These are phyloP conservation scores for Anarrhichthys ocellatus DNA, from an alignment of 2,113 vertebrate genomes.

Conservation along the genomic window DNA sequence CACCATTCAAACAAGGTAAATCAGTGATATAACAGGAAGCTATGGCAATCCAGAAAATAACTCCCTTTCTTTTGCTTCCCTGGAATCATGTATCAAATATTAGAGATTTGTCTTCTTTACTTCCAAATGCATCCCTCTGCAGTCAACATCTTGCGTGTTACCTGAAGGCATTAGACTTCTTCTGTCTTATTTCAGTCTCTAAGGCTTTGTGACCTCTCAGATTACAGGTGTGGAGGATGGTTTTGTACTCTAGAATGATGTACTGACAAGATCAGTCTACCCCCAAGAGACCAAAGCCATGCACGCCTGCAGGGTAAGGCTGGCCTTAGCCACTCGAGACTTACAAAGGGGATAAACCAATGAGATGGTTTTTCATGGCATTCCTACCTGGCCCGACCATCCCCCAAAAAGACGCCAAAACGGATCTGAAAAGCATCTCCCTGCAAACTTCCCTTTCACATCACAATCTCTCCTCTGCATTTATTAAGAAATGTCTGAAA, in stretches of 20 bases:
- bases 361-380: background rate
- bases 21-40: background rate
- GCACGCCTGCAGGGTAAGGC: constrained; percentile 59
- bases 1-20: constrained; percentile 43
- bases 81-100: constrained; percentile 48
- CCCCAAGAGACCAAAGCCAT: constrained; percentile 32
- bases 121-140: constrained; percentile 35
- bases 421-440: constrained; percentile 11
- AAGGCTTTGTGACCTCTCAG: constrained; percentile 51
- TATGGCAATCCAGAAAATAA: constrained; percentile 14
- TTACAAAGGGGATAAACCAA: constrained; percentile 32
- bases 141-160: constrained; percentile 28
- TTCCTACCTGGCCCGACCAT: background rate
- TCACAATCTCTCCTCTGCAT: background rate
- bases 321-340: constrained; percentile 45
- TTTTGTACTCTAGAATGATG: constrained; percentile 50
- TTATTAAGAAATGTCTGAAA: constrained; percentile 22
- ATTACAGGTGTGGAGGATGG: constrained; percentile 61
- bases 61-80: constrained; percentile 6
- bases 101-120: constrained; percentile 26
- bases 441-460: constrained; percentile 9
- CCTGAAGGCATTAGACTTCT: constrained; percentile 49
- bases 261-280: constrained; percentile 43
- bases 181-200: constrained; percentile 27
- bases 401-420: background rate